phyloP scores from a whole-genome alignment of 2,888 invertebrate genomes.

The Drosophila anomelani region DNA sequence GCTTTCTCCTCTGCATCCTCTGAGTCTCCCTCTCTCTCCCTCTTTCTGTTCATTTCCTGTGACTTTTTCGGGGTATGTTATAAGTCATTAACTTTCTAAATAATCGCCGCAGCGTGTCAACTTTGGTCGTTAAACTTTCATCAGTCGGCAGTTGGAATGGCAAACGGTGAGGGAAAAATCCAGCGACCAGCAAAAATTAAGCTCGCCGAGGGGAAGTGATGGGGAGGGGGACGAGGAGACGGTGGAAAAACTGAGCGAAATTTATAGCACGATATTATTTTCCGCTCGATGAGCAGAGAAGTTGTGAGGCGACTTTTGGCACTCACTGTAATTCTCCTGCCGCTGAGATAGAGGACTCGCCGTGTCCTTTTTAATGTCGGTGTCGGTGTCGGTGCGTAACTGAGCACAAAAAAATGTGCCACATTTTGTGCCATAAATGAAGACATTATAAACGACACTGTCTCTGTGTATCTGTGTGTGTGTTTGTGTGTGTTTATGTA shows the following conservation, averaged over 20 bases:
- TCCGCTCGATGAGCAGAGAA: constrained; percentile 82
- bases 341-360: constrained; percentile 23
- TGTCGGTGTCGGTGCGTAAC: constrained; percentile 78
- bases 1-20: neutral
- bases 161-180: constrained; percentile 41
- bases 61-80: constrained; percentile 64
- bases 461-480: constrained; percentile 4
- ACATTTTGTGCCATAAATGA: constrained; percentile 78
- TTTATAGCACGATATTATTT: constrained; percentile 81
- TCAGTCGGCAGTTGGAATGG: constrained; percentile 61
- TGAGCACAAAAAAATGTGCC: constrained; percentile 72
- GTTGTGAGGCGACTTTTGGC: constrained; percentile 80
- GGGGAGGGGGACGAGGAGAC: neutral
- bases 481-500: constrained; percentile 13
- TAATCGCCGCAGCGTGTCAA: constrained; percentile 81
- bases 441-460: constrained; percentile 77
- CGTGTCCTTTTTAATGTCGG: constrained; percentile 54
- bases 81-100: constrained; percentile 81
- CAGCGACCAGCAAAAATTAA: constrained; percentile 32
- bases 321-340: constrained; percentile 56
- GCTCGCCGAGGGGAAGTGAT: constrained; percentile 3
- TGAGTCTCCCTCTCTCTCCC: neutral
- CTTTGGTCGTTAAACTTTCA: constrained; percentile 81
- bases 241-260: constrained; percentile 66
- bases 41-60: constrained; percentile 13